Percentiles rank a stretch among this genome's conserved stretches.
Evolutionary conservation across 2,888 invertebrate genomes (phyloP).

Genomic region (Invenusta paracnida): DNA sequence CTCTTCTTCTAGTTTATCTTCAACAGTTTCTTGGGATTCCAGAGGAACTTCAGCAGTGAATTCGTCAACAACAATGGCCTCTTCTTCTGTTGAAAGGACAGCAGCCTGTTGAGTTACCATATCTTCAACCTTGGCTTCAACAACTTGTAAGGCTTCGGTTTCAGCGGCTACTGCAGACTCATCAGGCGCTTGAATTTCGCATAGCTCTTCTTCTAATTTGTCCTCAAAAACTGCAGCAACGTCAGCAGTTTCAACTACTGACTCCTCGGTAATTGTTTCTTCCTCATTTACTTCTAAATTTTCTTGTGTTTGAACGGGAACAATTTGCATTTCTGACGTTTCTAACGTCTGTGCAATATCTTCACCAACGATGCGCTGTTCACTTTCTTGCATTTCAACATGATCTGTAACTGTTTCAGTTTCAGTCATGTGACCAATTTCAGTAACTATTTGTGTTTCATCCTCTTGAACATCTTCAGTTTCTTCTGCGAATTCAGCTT

Average conservation of each 20-base stretch:
- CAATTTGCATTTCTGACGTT: neutral
- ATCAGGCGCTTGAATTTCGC: neutral
- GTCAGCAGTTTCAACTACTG: neutral
- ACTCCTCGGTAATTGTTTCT: neutral
- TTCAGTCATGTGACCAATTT: neutral
- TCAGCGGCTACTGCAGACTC: neutral
- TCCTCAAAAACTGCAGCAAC: neutral
- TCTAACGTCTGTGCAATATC: neutral
- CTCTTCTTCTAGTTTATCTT: slow-evolving; percentile 11
- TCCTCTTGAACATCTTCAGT: neutral
- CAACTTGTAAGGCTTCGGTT: neutral
- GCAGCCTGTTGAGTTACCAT: neutral
- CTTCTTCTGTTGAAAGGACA: neutral
- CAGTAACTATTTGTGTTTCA: neutral
- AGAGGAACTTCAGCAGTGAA: slow-evolving; percentile 2
- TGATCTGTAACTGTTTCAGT: neutral
- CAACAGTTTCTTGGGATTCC: neutral
- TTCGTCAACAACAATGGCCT: neutral
- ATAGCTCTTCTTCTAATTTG: neutral
- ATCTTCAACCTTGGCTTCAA: neutral
- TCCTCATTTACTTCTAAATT: neutral
- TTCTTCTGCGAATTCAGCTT: neutral
- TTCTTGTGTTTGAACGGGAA: neutral
- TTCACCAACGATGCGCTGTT: neutral
- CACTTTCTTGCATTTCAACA: neutral